These are phyloP conservation scores for Calephelis nemesis DNA, from an alignment of 1,140 invertebrate species.

Conservation along the genomic window DNA sequence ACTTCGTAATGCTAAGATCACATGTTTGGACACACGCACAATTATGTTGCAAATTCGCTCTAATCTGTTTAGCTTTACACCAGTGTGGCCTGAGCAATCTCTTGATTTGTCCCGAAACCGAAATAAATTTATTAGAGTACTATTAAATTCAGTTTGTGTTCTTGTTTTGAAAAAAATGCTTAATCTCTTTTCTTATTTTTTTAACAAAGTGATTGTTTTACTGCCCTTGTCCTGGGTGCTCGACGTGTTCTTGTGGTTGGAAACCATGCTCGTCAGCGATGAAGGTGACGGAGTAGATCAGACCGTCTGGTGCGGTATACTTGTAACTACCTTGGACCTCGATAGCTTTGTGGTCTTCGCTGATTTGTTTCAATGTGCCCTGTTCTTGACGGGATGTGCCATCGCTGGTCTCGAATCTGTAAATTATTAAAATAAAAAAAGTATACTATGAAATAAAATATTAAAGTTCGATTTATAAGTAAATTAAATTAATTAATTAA, in stretches of 20 bases:
- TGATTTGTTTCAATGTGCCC: slow-evolving; percentile 60
- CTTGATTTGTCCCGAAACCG: no score
- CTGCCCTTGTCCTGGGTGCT: slow-evolving; percentile 46
- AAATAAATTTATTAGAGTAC: no score
- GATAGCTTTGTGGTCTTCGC: slow-evolving; percentile 57
- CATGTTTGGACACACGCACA: no score
- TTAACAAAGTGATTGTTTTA: slow-evolving; percentile 1
- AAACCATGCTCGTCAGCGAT: slow-evolving; percentile 80
- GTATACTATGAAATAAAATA: no score
- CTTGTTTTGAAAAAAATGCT: no score
- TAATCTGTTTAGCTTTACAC: no score
- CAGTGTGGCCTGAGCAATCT: no score
- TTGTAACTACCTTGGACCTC: slow-evolving; percentile 78
- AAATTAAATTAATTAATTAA: no score
- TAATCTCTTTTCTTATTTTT: background rate
- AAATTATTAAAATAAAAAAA: background rate
- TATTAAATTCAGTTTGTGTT: no score
- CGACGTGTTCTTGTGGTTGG: slow-evolving; percentile 63
- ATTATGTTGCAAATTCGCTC: no score
- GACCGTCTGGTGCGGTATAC: slow-evolving; percentile 79
- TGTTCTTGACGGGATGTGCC: slow-evolving; percentile 65
- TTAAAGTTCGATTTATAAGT: no score
- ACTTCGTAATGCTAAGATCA: no score
- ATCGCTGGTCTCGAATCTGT: slow-evolving; percentile 67
- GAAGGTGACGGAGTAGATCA: slow-evolving; percentile 80